A percentile compares a stretch with the other conserved stretches of the same genome.
Conservation (phyloP, 2,113 vertebrate species). For the Antennarius striatus region DNA sequence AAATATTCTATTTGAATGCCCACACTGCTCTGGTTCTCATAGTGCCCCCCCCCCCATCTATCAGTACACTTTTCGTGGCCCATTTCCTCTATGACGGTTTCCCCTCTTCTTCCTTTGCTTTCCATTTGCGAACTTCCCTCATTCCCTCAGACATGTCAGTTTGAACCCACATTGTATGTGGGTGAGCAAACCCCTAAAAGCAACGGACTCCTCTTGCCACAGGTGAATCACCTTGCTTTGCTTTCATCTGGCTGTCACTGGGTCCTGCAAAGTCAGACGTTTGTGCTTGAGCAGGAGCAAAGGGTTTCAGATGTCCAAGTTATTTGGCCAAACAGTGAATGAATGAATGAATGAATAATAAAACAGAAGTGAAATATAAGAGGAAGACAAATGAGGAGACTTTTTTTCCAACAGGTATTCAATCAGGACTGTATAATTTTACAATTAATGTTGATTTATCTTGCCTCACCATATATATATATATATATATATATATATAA, state of each 20-base stretch:
- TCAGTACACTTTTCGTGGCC: constrained; percentile 34
- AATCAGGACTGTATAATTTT: not conserved
- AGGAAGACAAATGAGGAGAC: constrained; percentile 1
- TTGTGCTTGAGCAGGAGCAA: constrained; percentile 9
- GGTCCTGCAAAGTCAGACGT: constrained; percentile 42
- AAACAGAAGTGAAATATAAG: constrained; percentile 49
- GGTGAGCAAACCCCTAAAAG: constrained; percentile 64
- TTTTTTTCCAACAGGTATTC: constrained; percentile 7
- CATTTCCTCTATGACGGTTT: constrained; percentile 61
- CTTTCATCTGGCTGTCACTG: constrained; percentile 56
- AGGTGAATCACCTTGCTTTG: constrained; percentile 70
- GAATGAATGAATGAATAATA: too few relatives aligned
- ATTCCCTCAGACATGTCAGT: constrained; percentile 27
- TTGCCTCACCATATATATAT: not conserved
- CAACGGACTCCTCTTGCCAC: constrained; percentile 56
- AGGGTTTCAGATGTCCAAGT: constrained; percentile 53
- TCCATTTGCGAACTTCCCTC: constrained; percentile 13
- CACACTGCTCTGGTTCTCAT: constrained; percentile 44
- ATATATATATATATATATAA: too few relatives aligned
- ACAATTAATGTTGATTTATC: constrained; percentile 2
- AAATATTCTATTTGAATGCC: constrained; percentile 60
- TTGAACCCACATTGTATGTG: constrained; percentile 50
- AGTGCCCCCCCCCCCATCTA: not conserved
- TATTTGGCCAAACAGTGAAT: constrained; percentile 47
- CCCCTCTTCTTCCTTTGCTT: constrained; percentile 32